A percentile compares a stretch with the other conserved stretches of the same genome.
Conservation (phyloP, 2,113 vertebrate species). For the Oncorhynchus mykiss region DNA sequence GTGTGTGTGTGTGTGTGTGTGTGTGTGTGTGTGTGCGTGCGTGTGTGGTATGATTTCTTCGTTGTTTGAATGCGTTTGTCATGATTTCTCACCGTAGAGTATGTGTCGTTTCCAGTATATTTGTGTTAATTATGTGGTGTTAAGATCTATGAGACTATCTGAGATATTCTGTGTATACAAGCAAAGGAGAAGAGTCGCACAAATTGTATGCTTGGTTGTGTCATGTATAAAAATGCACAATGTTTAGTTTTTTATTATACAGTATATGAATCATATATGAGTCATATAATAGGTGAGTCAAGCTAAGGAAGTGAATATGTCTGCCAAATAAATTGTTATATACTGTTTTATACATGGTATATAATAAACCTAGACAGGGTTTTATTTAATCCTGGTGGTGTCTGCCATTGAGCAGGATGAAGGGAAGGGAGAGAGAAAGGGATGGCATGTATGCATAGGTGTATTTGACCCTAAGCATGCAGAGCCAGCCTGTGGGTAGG, state of each 20-base stretch:
- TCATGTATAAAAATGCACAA: background rate
- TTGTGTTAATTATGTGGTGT: too few relatives aligned
- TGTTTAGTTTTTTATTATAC: too few relatives aligned
- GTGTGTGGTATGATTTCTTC: background rate
- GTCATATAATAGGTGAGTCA: too few relatives aligned
- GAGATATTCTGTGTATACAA: background rate
- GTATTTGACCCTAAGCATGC: slow-evolving; percentile 22
- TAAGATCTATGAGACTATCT: background rate
- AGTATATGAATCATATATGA: too few relatives aligned
- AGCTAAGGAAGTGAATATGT: too few relatives aligned
- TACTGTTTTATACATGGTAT: too few relatives aligned
- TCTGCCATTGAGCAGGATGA: background rate
- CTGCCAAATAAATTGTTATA: too few relatives aligned
- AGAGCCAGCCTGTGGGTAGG: slow-evolving; percentile 28
- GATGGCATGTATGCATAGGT: too few relatives aligned
- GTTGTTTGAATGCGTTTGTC: background rate
- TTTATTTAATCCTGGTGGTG: too few relatives aligned
- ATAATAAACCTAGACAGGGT: too few relatives aligned
- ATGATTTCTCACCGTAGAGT: too few relatives aligned
- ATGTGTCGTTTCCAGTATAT: too few relatives aligned
- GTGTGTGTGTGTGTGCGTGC: background rate
- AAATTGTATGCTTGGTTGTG: background rate
- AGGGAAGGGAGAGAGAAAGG: background rate
- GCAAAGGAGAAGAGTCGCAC: background rate
- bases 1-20: background rate